phyloP scores from a whole-genome alignment of 1,140 invertebrate genomes.

The Lysiphlebus fabarum region DNA sequence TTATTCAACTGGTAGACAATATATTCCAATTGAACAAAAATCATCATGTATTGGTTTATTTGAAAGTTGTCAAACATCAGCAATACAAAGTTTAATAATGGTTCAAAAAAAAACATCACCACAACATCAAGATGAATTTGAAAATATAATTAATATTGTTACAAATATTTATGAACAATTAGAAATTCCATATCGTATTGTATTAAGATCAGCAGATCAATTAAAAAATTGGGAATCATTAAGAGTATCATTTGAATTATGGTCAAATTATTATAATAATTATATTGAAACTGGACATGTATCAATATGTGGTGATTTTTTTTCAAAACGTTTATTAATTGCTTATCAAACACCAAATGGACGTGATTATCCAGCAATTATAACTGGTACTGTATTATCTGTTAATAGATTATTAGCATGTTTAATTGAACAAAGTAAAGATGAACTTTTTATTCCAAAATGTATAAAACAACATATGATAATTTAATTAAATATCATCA shows the following conservation, averaged over 20 bases:
- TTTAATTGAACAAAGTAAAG: conserved; percentile 60
- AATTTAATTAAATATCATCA: neutral
- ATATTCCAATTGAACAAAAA: conserved; percentile 52
- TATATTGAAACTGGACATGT: conserved; percentile 68
- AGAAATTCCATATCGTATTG: conserved; percentile 62
- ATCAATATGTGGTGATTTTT: conserved; percentile 62
- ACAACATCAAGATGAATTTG: conserved; percentile 52
- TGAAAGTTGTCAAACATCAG: conserved; percentile 61
- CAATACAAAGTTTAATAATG: conserved; percentile 58
- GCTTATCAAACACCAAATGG: conserved; percentile 56
- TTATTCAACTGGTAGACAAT: conserved; percentile 63
- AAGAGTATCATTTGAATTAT: conserved; percentile 65
- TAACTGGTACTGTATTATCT: conserved; percentile 64
- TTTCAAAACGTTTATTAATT: conserved; percentile 67
- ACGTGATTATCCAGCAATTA: conserved; percentile 57
- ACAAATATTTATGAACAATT: conserved; percentile 59
- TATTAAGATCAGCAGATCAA: conserved; percentile 55
- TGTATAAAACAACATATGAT: conserved; percentile 24
- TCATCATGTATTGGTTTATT: conserved; percentile 55
- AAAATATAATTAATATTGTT: conserved; percentile 50
- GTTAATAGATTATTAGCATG: conserved; percentile 64
- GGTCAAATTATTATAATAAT: conserved; percentile 56
- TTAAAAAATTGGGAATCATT: conserved; percentile 62
- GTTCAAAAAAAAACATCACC: conserved; percentile 42
- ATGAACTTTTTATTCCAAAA: conserved; percentile 37